Evolutionary conservation across 1,140 invertebrate genomes (phyloP).

Genomic region (Bilobella aurantiaca): DNA sequence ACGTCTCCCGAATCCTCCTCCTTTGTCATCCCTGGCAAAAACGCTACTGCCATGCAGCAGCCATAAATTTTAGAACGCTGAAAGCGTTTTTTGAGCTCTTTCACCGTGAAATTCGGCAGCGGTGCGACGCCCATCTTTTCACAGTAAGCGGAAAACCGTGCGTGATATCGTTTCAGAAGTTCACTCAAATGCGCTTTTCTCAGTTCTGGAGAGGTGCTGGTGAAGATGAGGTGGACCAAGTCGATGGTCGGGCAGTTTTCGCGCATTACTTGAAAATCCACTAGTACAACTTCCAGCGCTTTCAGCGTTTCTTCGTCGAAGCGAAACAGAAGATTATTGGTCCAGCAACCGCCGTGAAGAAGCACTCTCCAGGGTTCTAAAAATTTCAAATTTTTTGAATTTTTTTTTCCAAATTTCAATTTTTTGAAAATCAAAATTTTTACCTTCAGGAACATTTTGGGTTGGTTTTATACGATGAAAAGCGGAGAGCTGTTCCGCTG

Average conservation of each 20-base stretch:
- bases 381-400: background rate
- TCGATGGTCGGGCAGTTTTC: slow-evolving; percentile 50
- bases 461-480: background rate
- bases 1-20: slow-evolving; percentile 1
- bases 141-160: slow-evolving; percentile 38
- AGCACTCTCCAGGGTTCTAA: slow-evolving; percentile 43
- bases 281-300: slow-evolving; percentile 40
- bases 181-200: slow-evolving; percentile 42
- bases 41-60: background rate
- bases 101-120: background rate
- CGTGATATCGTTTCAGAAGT: slow-evolving; percentile 48
- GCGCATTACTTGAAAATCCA: slow-evolving; percentile 50
- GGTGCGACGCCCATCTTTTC: background rate
- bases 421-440: background rate
- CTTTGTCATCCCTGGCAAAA: background rate
- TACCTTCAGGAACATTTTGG: background rate
- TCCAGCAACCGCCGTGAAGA: slow-evolving; percentile 44
- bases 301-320: slow-evolving; percentile 39
- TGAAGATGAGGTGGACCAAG: slow-evolving; percentile 49
- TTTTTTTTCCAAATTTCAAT: too few relatives aligned
- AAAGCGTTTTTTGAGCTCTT: slow-evolving; percentile 9
- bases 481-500: background rate
- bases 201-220: slow-evolving; percentile 44
- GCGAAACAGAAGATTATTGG: slow-evolving; percentile 43
- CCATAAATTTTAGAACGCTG: slow-evolving; percentile 17